Conservation (phyloP, 2,113 vertebrate species). For the Strix uralensis region DNA sequence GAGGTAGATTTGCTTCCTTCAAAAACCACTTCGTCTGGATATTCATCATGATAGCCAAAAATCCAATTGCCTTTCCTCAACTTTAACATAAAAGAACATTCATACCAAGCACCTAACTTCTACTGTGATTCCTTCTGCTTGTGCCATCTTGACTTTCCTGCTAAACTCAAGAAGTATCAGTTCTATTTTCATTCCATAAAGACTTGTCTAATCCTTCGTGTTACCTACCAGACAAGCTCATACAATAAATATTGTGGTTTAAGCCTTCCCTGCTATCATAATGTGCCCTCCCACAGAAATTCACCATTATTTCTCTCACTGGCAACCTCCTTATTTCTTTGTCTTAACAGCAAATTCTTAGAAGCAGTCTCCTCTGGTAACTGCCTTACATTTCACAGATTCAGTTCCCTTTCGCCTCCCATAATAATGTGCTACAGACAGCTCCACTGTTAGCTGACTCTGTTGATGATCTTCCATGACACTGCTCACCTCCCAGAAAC, state of each 20-base stretch:
- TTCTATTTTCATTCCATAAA: neutral
- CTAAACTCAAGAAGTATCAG: neutral
- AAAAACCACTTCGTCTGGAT: neutral
- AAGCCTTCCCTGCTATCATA: neutral
- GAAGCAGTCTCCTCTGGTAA: neutral
- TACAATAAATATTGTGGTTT: neutral
- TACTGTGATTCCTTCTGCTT: neutral
- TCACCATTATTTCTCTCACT: neutral
- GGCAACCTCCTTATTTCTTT: neutral
- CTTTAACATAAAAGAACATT: neutral
- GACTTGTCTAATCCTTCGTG: neutral
- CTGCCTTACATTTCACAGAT: neutral
- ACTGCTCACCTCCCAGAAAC: neutral
- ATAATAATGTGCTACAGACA: neutral
- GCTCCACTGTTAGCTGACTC: neutral
- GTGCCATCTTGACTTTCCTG: neutral
- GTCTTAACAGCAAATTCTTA: neutral
- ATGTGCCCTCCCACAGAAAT: neutral
- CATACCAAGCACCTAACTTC: neutral
- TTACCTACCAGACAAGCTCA: neutral
- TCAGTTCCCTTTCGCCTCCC: neutral
- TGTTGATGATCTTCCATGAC: neutral
- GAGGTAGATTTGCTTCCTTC: neutral
- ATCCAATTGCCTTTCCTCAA: neutral
- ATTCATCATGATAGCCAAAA: neutral